Base-by-base conservation (phyloP, 1,140 invertebrate genomes). In the Trachymyrmex septentrionalis region DNA sequence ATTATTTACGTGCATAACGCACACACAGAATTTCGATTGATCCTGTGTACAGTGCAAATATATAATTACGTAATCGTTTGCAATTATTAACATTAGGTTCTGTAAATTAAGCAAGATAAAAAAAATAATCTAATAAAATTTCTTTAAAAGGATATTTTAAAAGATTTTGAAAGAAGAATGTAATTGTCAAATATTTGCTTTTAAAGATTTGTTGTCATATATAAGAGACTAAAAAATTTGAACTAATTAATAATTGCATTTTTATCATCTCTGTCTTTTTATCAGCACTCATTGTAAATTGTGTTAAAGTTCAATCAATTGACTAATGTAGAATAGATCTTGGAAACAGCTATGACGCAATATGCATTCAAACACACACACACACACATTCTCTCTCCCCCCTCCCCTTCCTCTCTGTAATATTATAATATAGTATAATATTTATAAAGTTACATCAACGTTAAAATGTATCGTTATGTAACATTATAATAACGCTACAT, bases 251-350 rank as follows among this genome's bases (percentile, higher is more conserved):
- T 75, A 61, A 48, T 27, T 84, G 50, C 50, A 63, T 82, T 80
- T 80, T 80, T 12, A 61, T 63, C 24, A 73, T 63, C 14, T 50
- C 14, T 67, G 19, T 67, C 6, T 57, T 34, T 27, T 55, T 81
- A 55, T 19, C 19, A 21, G 24, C 63, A 55, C 2, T 57, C 38
- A 48, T 44, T 27, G 55, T 48, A n/a, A 61, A 50, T 84, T 21
- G 19, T 27, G 6, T 59, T 72, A 72, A 72, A 81, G 14, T n/a
- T 86, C 38, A 71, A 67, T 78, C 48, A 67, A 86, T 86, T 86
- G 85, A 86, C 85, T 86, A 86, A 86, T 48, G 85, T 85, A 85
- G 82, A 76, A 85, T 64, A 77, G 19, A 14, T 12, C 61, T 82
- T 82, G 53, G 67, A 82, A 82, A 82, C 67, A 82, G 19, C 38